Evolutionary conservation across 2,113 vertebrate genomes (phyloP).

Genomic region (Scytalopus superciliaris): DNA sequence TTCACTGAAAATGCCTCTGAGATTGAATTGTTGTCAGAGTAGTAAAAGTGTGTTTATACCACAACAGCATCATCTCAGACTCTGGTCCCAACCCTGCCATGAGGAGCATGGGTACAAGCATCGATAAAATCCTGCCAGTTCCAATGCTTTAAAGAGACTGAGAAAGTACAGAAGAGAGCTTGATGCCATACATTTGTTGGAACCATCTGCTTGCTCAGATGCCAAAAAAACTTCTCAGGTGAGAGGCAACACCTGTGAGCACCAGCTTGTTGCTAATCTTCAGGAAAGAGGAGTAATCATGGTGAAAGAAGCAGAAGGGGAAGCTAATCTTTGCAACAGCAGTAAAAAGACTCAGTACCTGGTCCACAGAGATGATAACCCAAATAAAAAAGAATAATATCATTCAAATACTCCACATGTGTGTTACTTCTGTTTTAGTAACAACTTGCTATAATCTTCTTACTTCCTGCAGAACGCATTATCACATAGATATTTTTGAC

Average conservation of each 20-base stretch:
- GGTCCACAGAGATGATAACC: not conserved
- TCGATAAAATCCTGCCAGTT: not conserved
- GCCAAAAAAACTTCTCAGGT: not conserved
- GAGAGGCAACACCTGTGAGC: not conserved
- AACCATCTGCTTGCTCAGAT: not conserved
- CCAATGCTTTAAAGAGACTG: not conserved
- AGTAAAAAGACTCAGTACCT: not conserved
- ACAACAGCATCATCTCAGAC: not conserved
- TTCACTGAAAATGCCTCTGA: not conserved
- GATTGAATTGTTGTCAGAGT: not conserved
- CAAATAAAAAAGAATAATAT: not conserved
- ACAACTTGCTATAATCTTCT: not conserved
- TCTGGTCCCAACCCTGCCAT: not conserved
- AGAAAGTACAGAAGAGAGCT: not conserved
- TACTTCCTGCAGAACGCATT: not conserved
- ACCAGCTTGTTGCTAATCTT: not conserved
- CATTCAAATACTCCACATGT: not conserved
- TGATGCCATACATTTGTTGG: not conserved
- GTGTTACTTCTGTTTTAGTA: not conserved
- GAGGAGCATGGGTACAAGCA: rapidly evolving
- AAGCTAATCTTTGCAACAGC: not conserved
- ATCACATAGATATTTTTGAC: not conserved
- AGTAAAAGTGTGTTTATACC: not conserved
- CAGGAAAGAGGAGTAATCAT: not conserved
- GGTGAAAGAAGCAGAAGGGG: not conserved